Conservation (phyloP, 2,113 vertebrate genomes). For the Entomyzon cyanotis region DNA sequence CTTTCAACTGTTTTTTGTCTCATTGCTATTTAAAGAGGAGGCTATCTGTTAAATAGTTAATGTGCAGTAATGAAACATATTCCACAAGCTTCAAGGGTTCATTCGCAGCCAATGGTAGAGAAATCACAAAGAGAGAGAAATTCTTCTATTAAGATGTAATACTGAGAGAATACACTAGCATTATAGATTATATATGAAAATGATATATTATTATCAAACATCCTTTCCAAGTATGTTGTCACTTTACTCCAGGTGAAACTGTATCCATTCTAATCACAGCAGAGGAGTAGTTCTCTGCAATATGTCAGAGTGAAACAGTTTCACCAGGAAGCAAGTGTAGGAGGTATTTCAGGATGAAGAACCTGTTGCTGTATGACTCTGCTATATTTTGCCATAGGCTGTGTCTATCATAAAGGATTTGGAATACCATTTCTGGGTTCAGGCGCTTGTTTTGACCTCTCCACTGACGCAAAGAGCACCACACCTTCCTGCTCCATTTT, state of each 20-base stretch:
- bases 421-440: neutral
- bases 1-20: conserved; percentile 10
- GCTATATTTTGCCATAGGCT: neutral
- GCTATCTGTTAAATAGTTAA: conserved; percentile 1
- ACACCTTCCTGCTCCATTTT: neutral
- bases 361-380: neutral
- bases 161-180: neutral
- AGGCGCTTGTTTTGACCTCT: neutral
- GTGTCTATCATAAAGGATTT: neutral
- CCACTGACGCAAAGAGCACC: neutral
- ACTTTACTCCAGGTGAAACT: neutral
- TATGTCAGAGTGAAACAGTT: neutral
- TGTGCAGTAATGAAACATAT: neutral
- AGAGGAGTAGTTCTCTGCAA: neutral
- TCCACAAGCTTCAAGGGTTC: neutral
- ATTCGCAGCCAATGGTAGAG: neutral
- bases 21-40: neutral
- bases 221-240: neutral
- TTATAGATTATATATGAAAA: neutral
- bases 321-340: neutral
- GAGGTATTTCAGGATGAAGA: neutral
- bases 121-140: neutral
- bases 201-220: neutral
- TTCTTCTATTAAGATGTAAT: neutral
- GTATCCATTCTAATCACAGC: neutral